These are phyloP conservation scores for Pseudochirops corinnae DNA, from an alignment of 2,797 vertebrate genomes.

Conservation along the genomic window DNA sequence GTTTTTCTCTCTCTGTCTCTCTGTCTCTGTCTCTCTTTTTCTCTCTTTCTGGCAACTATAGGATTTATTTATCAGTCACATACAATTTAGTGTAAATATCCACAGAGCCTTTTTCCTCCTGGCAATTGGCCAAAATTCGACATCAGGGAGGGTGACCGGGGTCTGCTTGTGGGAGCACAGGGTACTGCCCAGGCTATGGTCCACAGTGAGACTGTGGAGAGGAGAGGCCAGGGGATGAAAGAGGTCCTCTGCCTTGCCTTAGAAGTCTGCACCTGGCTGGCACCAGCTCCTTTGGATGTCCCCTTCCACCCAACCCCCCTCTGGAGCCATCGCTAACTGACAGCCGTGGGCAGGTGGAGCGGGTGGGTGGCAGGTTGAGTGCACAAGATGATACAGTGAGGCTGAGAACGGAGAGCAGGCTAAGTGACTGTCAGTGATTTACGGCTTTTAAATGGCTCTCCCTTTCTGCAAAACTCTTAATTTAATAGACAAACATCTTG, in stretches of 20 bases:
- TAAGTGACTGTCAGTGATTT: conserved; percentile 84
- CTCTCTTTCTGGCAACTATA: neutral
- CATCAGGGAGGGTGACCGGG: neutral
- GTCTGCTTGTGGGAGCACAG: neutral
- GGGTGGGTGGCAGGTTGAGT: conserved; percentile 57
- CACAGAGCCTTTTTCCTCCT: neutral
- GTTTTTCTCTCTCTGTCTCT: neutral
- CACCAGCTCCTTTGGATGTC: accelerated
- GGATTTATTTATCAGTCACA: neutral
- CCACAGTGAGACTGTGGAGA: neutral
- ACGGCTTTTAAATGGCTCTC: conserved; percentile 82
- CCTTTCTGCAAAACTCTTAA: conserved; percentile 85
- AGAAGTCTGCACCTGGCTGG: neutral
- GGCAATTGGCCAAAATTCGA: neutral
- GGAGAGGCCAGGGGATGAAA: neutral
- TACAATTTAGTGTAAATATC: neutral
- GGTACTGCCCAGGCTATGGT: neutral
- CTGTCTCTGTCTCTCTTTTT: neutral
- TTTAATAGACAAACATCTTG: conserved; percentile 87
- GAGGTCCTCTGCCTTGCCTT: neutral
- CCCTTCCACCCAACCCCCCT: conserved; percentile 64
- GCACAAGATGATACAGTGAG: conserved; percentile 69
- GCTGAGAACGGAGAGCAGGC: conserved; percentile 72
- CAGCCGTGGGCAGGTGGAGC: conserved; percentile 62
- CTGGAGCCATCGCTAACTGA: conserved; percentile 58